Percentiles rank a stretch among this genome's conserved stretches.
These are phyloP conservation scores for Parus major DNA, from an alignment of 2,113 vertebrate genomes.

Conservation along the genomic window DNA sequence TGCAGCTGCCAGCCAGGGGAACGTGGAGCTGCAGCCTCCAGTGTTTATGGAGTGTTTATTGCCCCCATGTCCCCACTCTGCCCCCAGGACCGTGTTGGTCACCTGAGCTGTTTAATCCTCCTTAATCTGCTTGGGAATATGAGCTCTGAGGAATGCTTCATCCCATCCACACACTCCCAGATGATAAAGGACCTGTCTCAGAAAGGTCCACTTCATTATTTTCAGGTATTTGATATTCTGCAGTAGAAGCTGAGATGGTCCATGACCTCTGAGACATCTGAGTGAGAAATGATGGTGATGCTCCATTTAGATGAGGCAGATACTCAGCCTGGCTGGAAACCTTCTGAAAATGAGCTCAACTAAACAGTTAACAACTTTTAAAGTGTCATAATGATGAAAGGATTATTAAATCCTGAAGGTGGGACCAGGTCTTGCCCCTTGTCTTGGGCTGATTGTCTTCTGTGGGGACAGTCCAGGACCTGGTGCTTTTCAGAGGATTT, in stretches of 20 bases:
- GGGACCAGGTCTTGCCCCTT: background rate
- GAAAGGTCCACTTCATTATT: background rate
- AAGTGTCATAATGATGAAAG: background rate
- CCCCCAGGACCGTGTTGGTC: background rate
- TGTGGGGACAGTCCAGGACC: background rate
- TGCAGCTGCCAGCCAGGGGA: background rate
- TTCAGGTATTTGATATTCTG: background rate
- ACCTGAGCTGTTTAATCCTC: background rate
- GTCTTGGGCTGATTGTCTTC: background rate
- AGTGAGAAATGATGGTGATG: background rate
- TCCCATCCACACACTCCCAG: background rate
- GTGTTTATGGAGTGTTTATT: background rate
- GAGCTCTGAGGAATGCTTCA: background rate
- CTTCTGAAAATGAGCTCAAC: background rate
- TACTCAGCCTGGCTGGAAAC: background rate
- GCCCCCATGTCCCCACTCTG: background rate
- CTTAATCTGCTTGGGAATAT: background rate
- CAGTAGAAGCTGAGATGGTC: background rate
- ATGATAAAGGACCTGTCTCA: background rate
- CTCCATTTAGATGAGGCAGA: background rate
- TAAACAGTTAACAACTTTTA: background rate
- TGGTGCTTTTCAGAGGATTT: background rate
- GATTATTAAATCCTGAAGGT: background rate
- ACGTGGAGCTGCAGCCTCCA: fast-evolving
- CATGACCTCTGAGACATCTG: background rate